Evolutionary conservation across 2,888 invertebrate genomes (phyloP), one percentile per base, ranked within the genome.

Genomic region (Plebejus argus): DNA sequence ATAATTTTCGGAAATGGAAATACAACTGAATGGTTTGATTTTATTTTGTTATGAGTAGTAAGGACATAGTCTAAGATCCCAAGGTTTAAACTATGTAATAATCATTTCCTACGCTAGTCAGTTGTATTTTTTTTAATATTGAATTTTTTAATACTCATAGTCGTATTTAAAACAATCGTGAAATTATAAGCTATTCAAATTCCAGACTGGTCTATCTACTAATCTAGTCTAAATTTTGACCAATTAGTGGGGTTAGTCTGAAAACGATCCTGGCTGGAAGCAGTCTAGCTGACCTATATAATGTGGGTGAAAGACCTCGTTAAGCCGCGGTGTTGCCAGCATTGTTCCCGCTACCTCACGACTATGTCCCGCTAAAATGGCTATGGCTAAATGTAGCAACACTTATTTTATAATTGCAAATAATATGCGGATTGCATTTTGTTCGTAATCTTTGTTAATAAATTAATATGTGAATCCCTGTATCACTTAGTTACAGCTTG

Each of bases 231-330:
- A 15, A 66, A 66, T 33, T 66, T 66, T 66, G 66, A 66, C 28
- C 28, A 66, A 66, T 66, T 66, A 66, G 15, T 66, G 18, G 28
- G 18, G 66, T 33, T 33, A 66, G 66, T 74, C 49, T 74, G 53
- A 74, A 74, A 74, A 45, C 39, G 71, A 72, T 74, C 74, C 74
- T 23, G 20, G 74, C 53, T 89, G 87, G 45, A 45, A 53, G 91
- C 93, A 94, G 93, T 93, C 93, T 93, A 88, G 89, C 90, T 94
- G 93, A 93, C 93, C 93, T 87, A 94, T 94, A 92, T 93, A 88
- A 85, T 86, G 86, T 86, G 87, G 93, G 93, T 93, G 93, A 94
- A 93, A 93, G 93, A 94, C 93, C 93, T 93, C 93, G 88, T 94
- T 66, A 92, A 93, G 93, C 91, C 89, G 90, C 89, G 90, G 88